Evolutionary conservation across 1,140 invertebrate species (phyloP), one percentile per base, ranked within the genome.

Genomic region (Drosophila orena): DNA sequence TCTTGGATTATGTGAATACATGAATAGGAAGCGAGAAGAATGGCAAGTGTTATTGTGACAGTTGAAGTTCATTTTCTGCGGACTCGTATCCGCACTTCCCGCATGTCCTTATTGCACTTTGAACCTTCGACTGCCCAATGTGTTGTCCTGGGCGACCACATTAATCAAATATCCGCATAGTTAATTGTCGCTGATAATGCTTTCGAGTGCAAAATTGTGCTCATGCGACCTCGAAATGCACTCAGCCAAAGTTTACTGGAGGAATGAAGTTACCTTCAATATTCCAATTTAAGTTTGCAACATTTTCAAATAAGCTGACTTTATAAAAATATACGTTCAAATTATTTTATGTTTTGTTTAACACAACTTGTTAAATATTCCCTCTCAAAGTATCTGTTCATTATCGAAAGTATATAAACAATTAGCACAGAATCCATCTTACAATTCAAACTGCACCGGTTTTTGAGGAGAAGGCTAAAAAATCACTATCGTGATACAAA

Each of bases 1-100:
- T 88, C 84, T 88, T 73, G 83, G 83, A 88, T 88, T 88, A 88
- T 88, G 83, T 62, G 83, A 88, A 88, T 88, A 79, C 83, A 88
- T 89, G 83, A 88, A 88, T 89, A 66, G 71, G 58, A 72, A 80
- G 64, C 53, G 53, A 60, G 57, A 69, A 79, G 56, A 77, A 77
- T 68, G 71, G 62, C 68, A 83, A 81, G 77, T 88, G 89, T 86
- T 88, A 88, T 88, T 88, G 83, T 89, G 79, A 76, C 84, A 79
- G 83, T 83, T 83, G 75, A 68, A 69, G 79, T 70, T 79, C 58
- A 70, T 64, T 76, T 77, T 42, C 66, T 68, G 46, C 43, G 30
- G 46, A 64, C 10, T 64, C 27, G 37, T 37, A 49, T 12, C 52
- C 35, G 5, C 65, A 59, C 47, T 59, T 46, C 6, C 43, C 38